Evolutionary conservation across 2,888 invertebrate species (phyloP), one percentile per base, ranked within the genome.

Genomic region (Nomada lathburiana): DNA sequence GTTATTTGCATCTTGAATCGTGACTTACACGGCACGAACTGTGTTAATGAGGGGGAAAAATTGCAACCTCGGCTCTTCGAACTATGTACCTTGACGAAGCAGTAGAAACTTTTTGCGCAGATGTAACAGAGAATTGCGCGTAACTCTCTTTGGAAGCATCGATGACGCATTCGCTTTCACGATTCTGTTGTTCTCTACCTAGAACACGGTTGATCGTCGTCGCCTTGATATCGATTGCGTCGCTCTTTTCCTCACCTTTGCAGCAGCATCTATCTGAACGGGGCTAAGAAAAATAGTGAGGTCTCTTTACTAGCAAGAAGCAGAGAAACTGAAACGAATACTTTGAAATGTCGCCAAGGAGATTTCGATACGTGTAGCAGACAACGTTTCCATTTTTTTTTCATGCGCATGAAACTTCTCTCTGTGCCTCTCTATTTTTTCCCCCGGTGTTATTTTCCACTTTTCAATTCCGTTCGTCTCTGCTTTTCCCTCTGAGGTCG

Each of bases 151-250:
- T 47, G 23, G 50, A 18, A 29, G 73, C 10, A 29, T 36, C 76
- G 76, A 63, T 82, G 83, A 82, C 82, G 77, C 70, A 76, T 59
- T 16, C 18, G 7, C 29, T 71, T 47, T 44, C 29, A 52, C 60
- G 63, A 91, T 89, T 90, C 81, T 80, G 88, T 86, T 88, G 90
- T 91, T 87, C 91, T 92, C 90, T 91, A 91, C 91, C 90, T 91
- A 91, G 89, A 91, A 89, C 90, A 91, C 90, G 36, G 86, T 85
- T 83, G 84, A 83, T 90, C 88, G 84, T 79, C 81, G 83, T 90
- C 89, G 80, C 47, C 80, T 80, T 83, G 82, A 84, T 88, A 84
- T 78, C 67, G 73, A 26, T 85, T 86, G 73, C 88, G 85, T 89
- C 88, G 88, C 62, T 67, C 65, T 20, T 36, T 13, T 50, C 20